Percentiles rank a stretch among this genome's conserved stretches.
Conservation (phyloP, 2,888 invertebrate genomes). For the Balanococcus diminutus region DNA sequence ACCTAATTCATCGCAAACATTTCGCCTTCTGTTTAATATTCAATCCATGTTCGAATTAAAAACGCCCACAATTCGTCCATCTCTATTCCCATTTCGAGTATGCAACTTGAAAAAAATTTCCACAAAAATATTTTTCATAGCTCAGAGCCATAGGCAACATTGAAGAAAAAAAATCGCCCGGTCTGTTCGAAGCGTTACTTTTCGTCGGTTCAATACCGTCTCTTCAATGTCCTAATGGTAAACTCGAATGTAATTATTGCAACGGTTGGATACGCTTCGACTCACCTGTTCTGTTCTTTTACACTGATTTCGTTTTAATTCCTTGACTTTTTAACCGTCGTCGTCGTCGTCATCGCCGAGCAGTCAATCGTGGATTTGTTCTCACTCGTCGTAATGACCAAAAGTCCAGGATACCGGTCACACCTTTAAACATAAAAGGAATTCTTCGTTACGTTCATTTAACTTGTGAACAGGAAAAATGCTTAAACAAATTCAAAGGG, state of each 20-base stretch:
- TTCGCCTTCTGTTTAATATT: neutral
- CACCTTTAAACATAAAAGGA: slow-evolving; percentile 38
- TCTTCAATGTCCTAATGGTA: neutral
- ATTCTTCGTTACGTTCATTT: slow-evolving; percentile 29
- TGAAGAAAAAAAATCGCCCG: neutral
- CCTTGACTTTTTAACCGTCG: slow-evolving; percentile 30
- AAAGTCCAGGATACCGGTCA: slow-evolving; percentile 45
- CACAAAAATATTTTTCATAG: neutral
- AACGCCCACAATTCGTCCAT: neutral
- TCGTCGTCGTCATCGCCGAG: no score
- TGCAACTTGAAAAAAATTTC: neutral
- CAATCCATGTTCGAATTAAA: neutral
- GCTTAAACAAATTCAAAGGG: neutral
- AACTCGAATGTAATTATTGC: slow-evolving; percentile 44
- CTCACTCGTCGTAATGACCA: slow-evolving; percentile 29
- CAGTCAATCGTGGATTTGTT: neutral
- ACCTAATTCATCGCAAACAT: neutral
- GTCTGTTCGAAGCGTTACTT: neutral
- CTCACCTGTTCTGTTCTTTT: slow-evolving; percentile 49
- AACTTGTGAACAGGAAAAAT: slow-evolving; percentile 28
- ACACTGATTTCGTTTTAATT: slow-evolving; percentile 54
- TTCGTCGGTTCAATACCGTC: slow-evolving; percentile 27
- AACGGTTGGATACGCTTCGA: slow-evolving; percentile 49
- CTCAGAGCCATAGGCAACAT: neutral
- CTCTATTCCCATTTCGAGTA: neutral